A percentile compares a stretch with the other conserved stretches of the same genome.
phyloP scores from a whole-genome alignment of 2,888 invertebrate genomes.

The Trissonchulus latispiculum region DNA sequence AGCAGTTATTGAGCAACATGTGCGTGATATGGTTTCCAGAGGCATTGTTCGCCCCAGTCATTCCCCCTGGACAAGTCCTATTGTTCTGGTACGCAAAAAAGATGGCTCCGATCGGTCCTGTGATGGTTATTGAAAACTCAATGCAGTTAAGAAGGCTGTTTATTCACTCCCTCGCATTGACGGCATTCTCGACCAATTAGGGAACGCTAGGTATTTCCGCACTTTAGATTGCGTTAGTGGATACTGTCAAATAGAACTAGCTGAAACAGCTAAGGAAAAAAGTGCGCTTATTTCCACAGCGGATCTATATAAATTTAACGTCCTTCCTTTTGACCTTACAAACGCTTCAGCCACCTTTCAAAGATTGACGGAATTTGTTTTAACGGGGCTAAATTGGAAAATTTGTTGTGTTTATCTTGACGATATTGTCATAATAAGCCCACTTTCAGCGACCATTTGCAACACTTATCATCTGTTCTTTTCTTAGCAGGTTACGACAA shows the following conservation, averaged over 20 bases:
- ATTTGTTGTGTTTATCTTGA: neutral
- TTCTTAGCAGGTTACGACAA: too few species aligned
- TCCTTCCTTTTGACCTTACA: neutral
- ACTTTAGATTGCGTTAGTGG: neutral
- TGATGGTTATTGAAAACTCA: neutral
- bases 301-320: neutral
- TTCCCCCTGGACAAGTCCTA: neutral
- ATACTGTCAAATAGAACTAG: neutral
- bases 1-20: too few species aligned
- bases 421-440: too few species aligned
- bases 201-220: neutral
- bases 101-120: neutral
- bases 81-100: neutral
- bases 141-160: neutral
- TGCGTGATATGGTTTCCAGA: neutral
- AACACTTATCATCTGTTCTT: too few species aligned
- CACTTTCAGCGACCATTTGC: too few species aligned
- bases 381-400: neutral
- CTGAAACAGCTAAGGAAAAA: neutral
- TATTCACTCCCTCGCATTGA: neutral
- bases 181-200: neutral
- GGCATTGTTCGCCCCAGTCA: neutral
- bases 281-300: neutral
- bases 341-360: neutral
- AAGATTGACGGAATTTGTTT: neutral